phyloP scores from a whole-genome alignment of 2,113 vertebrate genomes.

The Pseudorasbora parva region DNA sequence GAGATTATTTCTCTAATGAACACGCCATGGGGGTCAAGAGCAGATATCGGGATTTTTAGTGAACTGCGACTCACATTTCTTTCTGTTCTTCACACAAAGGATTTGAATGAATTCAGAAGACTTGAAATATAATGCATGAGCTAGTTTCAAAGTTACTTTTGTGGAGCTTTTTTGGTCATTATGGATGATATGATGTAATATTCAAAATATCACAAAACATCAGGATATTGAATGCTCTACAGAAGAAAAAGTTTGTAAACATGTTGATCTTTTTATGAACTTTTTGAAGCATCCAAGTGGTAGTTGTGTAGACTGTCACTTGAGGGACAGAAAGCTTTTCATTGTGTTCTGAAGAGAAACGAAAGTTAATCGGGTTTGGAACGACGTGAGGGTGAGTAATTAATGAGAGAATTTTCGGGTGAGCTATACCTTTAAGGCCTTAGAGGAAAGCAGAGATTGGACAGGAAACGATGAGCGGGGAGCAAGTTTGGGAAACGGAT shows the following conservation, averaged over 20 bases:
- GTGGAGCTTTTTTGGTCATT: background rate
- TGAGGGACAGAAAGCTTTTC: too few relatives aligned
- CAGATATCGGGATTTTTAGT: background rate
- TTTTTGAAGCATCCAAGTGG: too few relatives aligned
- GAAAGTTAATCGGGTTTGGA: too few relatives aligned
- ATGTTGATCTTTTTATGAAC: too few relatives aligned
- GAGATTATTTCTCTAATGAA: too few relatives aligned
- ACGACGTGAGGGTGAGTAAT: background rate
- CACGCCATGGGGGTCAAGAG: background rate
- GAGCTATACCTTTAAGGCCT: background rate
- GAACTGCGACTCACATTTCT: background rate
- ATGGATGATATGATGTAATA: too few relatives aligned
- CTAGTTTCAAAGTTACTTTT: background rate
- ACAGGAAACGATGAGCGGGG: background rate
- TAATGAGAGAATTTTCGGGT: background rate
- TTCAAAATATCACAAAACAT: too few relatives aligned
- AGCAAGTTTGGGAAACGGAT: conserved; percentile 4
- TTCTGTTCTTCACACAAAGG: background rate
- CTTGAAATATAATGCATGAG: background rate
- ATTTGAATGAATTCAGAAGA: background rate
- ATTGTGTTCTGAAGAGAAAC: too few relatives aligned
- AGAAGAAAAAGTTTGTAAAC: background rate
- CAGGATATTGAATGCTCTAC: background rate
- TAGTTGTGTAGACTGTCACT: too few relatives aligned
- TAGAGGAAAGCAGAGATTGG: background rate